phyloP scores from a whole-genome alignment of 2,797 vertebrate genomes.

The Erethizon dorsatum region DNA sequence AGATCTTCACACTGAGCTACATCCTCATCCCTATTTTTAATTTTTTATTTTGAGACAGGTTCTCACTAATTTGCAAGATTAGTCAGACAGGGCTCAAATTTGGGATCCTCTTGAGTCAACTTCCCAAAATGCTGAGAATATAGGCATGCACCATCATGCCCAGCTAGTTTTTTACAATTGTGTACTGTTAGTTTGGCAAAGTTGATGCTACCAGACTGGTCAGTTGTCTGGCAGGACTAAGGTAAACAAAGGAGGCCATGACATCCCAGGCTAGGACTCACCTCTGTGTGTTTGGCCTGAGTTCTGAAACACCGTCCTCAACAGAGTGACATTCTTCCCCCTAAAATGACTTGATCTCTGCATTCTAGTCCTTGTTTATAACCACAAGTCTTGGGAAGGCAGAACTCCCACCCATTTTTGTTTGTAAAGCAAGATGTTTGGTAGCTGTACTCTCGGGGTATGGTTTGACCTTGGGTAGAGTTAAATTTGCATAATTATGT shows the following conservation, averaged over 20 bases:
- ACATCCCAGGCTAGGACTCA: not conserved
- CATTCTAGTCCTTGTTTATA: not conserved
- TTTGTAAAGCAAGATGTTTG: not conserved
- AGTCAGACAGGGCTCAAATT: not conserved
- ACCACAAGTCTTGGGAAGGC: not conserved
- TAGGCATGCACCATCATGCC: not conserved
- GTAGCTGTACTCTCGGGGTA: not conserved
- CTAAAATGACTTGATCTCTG: not conserved
- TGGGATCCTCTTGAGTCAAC: not conserved
- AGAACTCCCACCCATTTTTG: not conserved
- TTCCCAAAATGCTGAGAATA: not conserved
- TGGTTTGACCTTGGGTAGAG: not conserved
- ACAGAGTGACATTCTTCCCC: not conserved
- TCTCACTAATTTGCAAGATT: not conserved
- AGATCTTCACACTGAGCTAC: not conserved
- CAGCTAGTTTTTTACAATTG: not conserved
- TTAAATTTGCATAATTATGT: constrained; percentile 36
- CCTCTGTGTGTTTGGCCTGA: not conserved
- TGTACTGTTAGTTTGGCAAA: not conserved
- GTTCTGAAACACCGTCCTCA: not conserved
- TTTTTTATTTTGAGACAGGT: not conserved
- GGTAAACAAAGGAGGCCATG: not conserved
- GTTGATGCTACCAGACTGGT: rapidly evolving
- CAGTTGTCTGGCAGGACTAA: not conserved
- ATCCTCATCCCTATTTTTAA: not conserved